Percentiles rank a stretch among this genome's conserved stretches.
These are phyloP conservation scores for Lysandra bellargus DNA, from an alignment of 2,888 invertebrate species.

Conservation along the genomic window DNA sequence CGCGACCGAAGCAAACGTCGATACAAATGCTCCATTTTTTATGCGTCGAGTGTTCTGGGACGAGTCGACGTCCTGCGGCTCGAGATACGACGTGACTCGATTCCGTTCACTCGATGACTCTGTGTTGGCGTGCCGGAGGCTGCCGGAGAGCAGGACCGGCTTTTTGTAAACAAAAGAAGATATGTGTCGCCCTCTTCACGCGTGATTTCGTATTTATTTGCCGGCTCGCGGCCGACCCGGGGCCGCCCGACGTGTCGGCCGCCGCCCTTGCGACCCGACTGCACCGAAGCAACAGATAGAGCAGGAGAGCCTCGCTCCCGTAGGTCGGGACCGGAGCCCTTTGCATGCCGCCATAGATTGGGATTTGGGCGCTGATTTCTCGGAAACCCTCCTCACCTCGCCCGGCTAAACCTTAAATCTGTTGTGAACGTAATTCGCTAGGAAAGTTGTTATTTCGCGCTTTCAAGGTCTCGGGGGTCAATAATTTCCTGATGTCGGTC, in stretches of 20 bases:
- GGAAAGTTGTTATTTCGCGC: conserved; percentile 15
- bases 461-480: conserved; percentile 21
- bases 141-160: conserved; percentile 36
- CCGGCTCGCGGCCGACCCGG: conserved; percentile 34
- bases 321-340: conserved; percentile 20
- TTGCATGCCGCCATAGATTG: conserved; percentile 14
- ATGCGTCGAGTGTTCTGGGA: conserved; percentile 44
- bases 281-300: conserved; percentile 43
- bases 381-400: conserved; percentile 12
- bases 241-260: conserved; percentile 45
- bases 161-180: conserved; percentile 46
- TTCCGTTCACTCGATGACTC: conserved; percentile 22
- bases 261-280: conserved; percentile 49
- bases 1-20: conserved; percentile 54
- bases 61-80: conserved; percentile 43
- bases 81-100: conserved; percentile 23
- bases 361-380: conserved; percentile 4
- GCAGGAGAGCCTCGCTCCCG: conserved; percentile 24
- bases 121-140: conserved; percentile 4
- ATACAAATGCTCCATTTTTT: conserved; percentile 55
- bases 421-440: conserved; percentile 17
- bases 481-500: neutral
- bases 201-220: conserved; percentile 39
- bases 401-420: neutral
- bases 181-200: conserved; percentile 44